Percentiles rank a stretch among this genome's conserved stretches.
Conservation (phyloP, 2,797 vertebrate species). For the Periparus ater region DNA sequence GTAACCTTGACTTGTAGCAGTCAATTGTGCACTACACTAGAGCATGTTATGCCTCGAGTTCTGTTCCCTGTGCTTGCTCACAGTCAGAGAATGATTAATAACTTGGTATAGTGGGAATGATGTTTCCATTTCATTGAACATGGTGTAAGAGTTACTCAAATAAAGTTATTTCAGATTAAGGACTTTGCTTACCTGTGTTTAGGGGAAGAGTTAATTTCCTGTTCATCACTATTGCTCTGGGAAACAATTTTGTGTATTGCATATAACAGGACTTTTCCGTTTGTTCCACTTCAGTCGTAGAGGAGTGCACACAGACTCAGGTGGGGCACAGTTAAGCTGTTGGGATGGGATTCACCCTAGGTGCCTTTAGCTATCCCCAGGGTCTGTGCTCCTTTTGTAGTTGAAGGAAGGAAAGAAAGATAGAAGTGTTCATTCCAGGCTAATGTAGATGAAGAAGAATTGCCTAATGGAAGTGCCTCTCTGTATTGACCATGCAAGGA, state of each 20-base stretch:
- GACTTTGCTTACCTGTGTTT: not conserved
- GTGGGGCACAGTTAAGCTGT: not conserved
- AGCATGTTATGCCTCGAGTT: not conserved
- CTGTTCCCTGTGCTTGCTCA: not conserved
- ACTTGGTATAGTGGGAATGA: not conserved
- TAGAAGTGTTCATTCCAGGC: not conserved
- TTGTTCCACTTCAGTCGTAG: not conserved
- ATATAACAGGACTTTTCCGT: not conserved
- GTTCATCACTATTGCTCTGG: not conserved
- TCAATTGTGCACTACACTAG: not conserved
- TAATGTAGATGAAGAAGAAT: not conserved
- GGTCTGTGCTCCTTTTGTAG: not conserved
- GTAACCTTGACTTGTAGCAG: not conserved
- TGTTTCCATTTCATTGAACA: not conserved
- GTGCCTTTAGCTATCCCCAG: not conserved
- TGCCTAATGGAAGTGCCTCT: not conserved
- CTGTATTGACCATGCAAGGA: not conserved
- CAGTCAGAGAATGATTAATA: not conserved
- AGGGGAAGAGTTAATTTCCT: not conserved
- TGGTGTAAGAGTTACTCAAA: not conserved
- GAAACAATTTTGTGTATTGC: not conserved
- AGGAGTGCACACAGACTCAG: not conserved
- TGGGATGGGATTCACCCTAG: not conserved
- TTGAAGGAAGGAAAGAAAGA: not conserved
- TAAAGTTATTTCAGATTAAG: slow-evolving; percentile 18